phyloP scores from a whole-genome alignment of 2,113 vertebrate species.

The Scalopus aquaticus region DNA sequence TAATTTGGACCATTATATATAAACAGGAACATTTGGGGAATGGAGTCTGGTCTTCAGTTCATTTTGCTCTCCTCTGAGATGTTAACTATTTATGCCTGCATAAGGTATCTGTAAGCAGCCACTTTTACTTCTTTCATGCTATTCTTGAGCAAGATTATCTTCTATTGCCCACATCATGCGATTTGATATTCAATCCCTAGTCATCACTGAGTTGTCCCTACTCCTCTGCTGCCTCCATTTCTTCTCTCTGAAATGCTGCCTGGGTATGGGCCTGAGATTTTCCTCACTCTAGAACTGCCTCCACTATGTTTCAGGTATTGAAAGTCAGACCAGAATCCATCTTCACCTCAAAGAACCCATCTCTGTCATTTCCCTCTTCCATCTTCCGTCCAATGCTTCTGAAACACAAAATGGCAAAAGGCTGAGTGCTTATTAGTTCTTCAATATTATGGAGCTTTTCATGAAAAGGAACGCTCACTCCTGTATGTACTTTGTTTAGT shows the following conservation, averaged over 20 bases:
- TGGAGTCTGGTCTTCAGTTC: neutral
- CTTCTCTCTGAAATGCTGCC: neutral
- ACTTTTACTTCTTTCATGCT: neutral
- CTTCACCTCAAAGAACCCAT: neutral
- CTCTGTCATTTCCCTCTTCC: neutral
- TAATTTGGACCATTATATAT: neutral
- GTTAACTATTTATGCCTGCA: neutral
- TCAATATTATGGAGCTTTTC: neutral
- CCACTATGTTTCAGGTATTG: neutral
- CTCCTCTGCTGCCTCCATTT: neutral
- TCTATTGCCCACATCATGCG: neutral
- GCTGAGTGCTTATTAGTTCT: neutral
- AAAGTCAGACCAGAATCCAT: neutral
- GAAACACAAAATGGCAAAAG: neutral
- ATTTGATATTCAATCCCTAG: neutral
- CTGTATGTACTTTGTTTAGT: neutral
- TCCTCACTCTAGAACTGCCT: neutral
- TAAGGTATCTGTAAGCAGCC: neutral
- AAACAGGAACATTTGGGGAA: neutral
- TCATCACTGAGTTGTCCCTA: neutral
- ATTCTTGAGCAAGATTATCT: neutral
- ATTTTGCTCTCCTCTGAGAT: neutral
- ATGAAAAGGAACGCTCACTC: neutral
- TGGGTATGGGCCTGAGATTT: neutral
- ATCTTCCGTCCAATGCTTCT: neutral